phyloP scores from a whole-genome alignment of 2,113 vertebrate species.

The Scomber japonicus region DNA sequence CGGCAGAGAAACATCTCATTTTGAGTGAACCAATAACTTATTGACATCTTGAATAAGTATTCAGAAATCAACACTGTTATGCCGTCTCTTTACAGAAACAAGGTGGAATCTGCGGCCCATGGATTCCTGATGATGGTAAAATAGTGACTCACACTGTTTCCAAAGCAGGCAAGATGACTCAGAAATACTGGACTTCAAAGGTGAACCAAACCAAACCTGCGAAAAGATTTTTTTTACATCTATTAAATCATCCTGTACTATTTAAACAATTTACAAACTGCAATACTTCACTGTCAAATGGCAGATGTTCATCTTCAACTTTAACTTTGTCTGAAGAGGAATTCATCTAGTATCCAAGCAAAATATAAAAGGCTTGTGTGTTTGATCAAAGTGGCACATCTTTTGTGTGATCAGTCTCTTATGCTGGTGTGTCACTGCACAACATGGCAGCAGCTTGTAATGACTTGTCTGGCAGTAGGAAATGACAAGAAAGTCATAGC shows the following conservation, averaged over 20 bases:
- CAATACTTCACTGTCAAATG: not conserved
- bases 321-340: not conserved
- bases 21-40: too few species aligned
- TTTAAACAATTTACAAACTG: not conserved
- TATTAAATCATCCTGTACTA: too few species aligned
- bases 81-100: constrained; percentile 68
- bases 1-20: too few species aligned
- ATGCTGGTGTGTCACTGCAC: not conserved
- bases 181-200: constrained; percentile 85
- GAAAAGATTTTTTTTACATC: too few species aligned
- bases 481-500: constrained; percentile 5
- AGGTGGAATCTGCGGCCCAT: constrained; percentile 84
- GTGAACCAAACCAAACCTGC: constrained; percentile 49
- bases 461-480: not conserved
- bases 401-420: constrained; percentile 4
- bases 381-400: constrained; percentile 12
- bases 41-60: too few species aligned
- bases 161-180: constrained; percentile 85
- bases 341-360: not conserved
- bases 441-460: constrained; percentile 13
- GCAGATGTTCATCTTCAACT: not conserved
- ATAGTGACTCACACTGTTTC: constrained; percentile 87
- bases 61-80: not conserved
- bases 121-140: constrained; percentile 87
- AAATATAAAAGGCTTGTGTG: constrained; percentile 8